A percentile compares a stretch with the other conserved stretches of the same genome.
Conservation (phyloP, 2,888 invertebrate species). For the Dolomedes plantarius region DNA sequence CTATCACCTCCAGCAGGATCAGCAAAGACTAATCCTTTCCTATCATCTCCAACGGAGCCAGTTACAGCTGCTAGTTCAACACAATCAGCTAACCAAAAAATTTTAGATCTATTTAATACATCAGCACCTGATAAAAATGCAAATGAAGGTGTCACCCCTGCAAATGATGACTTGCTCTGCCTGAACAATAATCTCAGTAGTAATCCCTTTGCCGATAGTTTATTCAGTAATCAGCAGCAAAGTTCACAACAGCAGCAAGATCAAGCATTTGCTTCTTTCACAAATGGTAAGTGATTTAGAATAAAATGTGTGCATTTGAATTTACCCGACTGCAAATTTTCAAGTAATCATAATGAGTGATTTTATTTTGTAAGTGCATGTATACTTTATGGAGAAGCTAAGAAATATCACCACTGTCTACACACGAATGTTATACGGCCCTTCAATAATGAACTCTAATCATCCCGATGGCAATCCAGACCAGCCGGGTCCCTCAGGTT, state of each 20-base stretch:
- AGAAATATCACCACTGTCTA: too few species aligned
- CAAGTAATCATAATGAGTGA: too few species aligned
- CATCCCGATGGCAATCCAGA: too few species aligned
- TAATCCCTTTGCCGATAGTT: constrained; percentile 87
- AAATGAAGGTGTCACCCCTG: constrained; percentile 79
- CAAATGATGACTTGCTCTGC: constrained; percentile 91
- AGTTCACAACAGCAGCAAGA: constrained; percentile 25
- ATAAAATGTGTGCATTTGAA: background rate
- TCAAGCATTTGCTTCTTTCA: constrained; percentile 45
- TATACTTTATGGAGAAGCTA: too few species aligned
- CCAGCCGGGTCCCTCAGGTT: too few species aligned
- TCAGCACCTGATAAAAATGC: constrained; percentile 26
- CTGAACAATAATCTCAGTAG: constrained; percentile 82
- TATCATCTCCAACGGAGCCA: constrained; percentile 63
- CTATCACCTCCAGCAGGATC: constrained; percentile 51
- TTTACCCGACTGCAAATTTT: background rate
- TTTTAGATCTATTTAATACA: constrained; percentile 72
- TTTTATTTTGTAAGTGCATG: too few species aligned
- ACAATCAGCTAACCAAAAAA: constrained; percentile 46
- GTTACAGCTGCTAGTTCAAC: background rate
- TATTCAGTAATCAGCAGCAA: constrained; percentile 74
- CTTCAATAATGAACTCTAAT: too few species aligned
- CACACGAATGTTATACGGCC: too few species aligned
- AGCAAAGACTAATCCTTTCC: constrained; percentile 69
- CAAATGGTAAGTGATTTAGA: constrained; percentile 45